Evolutionary conservation across 2,113 vertebrate genomes (phyloP).

Genomic region (Stigmatopora nigra): DNA sequence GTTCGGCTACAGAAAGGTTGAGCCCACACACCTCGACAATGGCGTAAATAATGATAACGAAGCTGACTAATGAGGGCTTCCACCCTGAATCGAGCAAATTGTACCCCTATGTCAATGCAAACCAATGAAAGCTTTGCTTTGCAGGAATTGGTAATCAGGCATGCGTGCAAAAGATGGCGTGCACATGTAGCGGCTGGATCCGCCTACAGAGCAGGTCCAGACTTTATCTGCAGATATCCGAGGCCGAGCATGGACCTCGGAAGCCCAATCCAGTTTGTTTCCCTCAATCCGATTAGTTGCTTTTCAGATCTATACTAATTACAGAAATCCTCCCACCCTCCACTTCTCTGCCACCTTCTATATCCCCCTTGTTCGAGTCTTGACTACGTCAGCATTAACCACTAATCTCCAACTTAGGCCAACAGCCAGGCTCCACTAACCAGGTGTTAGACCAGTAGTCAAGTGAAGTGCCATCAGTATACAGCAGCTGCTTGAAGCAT

Average conservation of each 20-base stretch:
- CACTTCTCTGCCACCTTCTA: slow-evolving; percentile 29
- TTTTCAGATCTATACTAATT: slow-evolving; percentile 72
- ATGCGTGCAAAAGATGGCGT: slow-evolving; percentile 4
- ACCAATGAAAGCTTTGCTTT: slow-evolving; percentile 9
- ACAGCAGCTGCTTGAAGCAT: slow-evolving; percentile 25
- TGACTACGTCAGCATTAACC: slow-evolving; percentile 62
- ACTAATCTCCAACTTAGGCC: slow-evolving; percentile 54
- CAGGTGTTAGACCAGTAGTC: slow-evolving; percentile 39
- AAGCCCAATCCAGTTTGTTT: slow-evolving; percentile 68
- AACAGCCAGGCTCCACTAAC: slow-evolving; percentile 29
- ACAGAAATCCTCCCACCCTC: slow-evolving; percentile 38
- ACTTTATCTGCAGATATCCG: slow-evolving; percentile 46
- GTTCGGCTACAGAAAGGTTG: slow-evolving; percentile 54
- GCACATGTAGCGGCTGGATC: slow-evolving; percentile 6
- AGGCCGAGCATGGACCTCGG: slow-evolving; percentile 37
- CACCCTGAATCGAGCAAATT: slow-evolving; percentile 13
- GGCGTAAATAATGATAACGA: slow-evolving; percentile 61
- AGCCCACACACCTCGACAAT: slow-evolving; percentile 57
- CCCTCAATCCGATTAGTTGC: slow-evolving; percentile 71
- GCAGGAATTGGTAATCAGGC: slow-evolving; percentile 15
- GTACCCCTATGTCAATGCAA: slow-evolving; percentile 21
- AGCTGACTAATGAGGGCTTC: slow-evolving; percentile 59
- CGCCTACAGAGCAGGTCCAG: slow-evolving; percentile 38
- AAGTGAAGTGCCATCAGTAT: slow-evolving; percentile 10
- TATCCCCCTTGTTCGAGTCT: slow-evolving; percentile 35